Conservation (phyloP, 35 echinoderm and acorn worm species). For the Chiridota heheva region DNA sequence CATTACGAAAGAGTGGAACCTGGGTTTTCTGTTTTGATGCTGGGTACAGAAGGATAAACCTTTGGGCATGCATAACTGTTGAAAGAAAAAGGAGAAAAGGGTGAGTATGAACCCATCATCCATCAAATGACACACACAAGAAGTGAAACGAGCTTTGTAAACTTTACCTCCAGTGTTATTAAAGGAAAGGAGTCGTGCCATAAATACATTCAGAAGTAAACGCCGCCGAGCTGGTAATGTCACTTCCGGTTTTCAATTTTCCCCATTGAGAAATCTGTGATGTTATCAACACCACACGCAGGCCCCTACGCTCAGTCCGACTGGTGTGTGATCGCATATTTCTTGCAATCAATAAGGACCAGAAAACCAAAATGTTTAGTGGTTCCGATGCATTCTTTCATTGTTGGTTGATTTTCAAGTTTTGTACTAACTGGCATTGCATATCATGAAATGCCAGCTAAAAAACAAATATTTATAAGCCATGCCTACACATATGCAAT, state of each 20-base stretch:
- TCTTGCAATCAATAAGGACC: not conserved
- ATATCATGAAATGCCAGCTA: too few relatives aligned
- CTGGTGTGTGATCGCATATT: not conserved
- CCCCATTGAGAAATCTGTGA: too few relatives aligned
- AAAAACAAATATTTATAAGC: too few relatives aligned
- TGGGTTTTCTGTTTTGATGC: constrained; percentile 64
- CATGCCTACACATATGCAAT: too few relatives aligned
- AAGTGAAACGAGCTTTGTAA: not conserved
- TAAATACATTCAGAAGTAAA: too few relatives aligned
- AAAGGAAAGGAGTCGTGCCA: not conserved
- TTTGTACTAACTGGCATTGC: too few relatives aligned
- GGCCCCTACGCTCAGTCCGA: not conserved
- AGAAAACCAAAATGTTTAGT: too few relatives aligned
- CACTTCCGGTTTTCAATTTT: too few relatives aligned
- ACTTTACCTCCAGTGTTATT: not conserved
- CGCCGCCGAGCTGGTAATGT: too few relatives aligned
- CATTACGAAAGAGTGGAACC: constrained; percentile 89
- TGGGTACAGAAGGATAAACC: constrained; percentile 86
- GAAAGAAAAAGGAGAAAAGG: constrained; percentile 27
- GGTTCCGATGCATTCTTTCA: too few relatives aligned
- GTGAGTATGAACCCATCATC: not conserved
- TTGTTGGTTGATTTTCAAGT: too few relatives aligned
- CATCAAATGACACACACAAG: not conserved
- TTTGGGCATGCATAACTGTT: constrained; percentile 96
- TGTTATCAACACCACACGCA: not conserved